Conservation (phyloP, 2,113 vertebrate genomes). For the Phalacrocorax pelagicus region DNA sequence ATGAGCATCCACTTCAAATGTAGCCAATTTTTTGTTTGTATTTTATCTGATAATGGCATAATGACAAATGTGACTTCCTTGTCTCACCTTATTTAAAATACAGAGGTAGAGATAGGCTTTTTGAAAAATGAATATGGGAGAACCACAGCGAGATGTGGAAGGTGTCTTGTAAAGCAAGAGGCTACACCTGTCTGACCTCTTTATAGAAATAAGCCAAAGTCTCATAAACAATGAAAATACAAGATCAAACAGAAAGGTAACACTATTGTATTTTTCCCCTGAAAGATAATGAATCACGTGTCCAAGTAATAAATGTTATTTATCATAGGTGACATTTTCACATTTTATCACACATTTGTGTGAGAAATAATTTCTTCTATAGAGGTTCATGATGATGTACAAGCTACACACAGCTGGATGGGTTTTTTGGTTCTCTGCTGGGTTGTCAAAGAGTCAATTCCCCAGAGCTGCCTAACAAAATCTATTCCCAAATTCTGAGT, state of each 20-base stretch:
- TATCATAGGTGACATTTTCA: neutral
- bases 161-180: neutral
- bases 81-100: neutral
- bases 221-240: neutral
- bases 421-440: neutral
- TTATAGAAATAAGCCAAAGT: neutral
- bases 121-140: neutral
- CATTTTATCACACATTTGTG: neutral
- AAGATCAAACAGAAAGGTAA: neutral
- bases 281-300: neutral
- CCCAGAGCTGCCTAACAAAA: neutral
- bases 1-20: neutral
- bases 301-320: neutral
- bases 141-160: neutral
- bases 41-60: neutral
- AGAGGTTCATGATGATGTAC: neutral
- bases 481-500: neutral
- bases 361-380: neutral
- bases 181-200: neutral
- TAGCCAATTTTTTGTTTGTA: neutral
- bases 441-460: neutral
- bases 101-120: neutral
- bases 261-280: neutral
- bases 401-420: neutral
- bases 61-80: neutral